Evolutionary conservation across 2,888 invertebrate genomes (phyloP), one percentile per base, ranked within the genome.

Genomic region (Idaea straminata): DNA sequence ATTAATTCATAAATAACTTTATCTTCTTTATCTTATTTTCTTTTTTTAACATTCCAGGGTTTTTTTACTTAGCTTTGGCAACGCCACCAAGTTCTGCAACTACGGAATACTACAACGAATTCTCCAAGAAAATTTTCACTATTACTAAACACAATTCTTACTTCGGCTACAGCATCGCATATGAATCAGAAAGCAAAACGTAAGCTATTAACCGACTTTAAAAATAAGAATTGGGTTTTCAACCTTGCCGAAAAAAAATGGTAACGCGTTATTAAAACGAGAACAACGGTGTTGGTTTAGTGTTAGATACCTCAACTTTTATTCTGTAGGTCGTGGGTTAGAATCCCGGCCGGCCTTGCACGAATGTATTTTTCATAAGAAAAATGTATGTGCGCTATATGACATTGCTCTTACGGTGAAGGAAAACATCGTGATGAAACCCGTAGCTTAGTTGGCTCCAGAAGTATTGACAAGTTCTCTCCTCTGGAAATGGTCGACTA

Each of bases 81-180:
- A 6, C 34, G 5, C 7, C 10, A 34, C 5, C n/a, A 57, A 10
- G 6, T 15, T 6, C 57, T n/a, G 36, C 16, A 10, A 36, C 36
- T 47, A 58, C 35, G 5, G 62, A 57, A 57, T 63, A 63, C 36
- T 67, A 65, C 57, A 59, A 63, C 34, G 10, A 10, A 13, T n/a
- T 16, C 3, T 60, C 63, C 4, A 15, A 16, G 15, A 65, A 57
- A 38, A 35, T 58, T 36, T 65, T 68, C 57, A 61, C 4, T 15
- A 15, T 4, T 47, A 36, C 15, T 57, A 25, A 6, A 15, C 10
- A 36, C 57, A 62, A 57, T 7, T 16, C 70, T 0, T 79, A 77
- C 60, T 89, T 88, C 34, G 89, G 89, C 3, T 89, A 81, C 72
- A 88, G 89, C 64, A 57, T 78, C 7, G 72, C 81, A 0, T 82